Base-by-base conservation (phyloP, 2,888 invertebrate genomes). In the Hofmannophila pseudospretella region DNA sequence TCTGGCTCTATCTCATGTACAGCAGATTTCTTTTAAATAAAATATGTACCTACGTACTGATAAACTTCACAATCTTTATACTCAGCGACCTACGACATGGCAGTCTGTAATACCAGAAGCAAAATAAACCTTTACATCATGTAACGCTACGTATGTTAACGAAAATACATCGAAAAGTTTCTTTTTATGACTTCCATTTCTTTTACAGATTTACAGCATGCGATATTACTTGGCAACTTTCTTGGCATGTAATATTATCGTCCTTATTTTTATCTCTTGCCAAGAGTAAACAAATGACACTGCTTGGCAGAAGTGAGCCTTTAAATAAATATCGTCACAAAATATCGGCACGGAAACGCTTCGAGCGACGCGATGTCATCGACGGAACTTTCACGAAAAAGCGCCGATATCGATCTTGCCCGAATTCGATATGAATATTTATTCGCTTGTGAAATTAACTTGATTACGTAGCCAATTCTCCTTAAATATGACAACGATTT, bases 361-460 rank as follows among this genome's bases (percentile, higher is more conserved):
- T 31, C 31, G 42, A 36, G 11, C 13, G 33, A 38, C 47, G 11
- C 13, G 33, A 38, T 45, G 39, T 39, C 44, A 50, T 47, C 50
- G 19, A 38, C 32, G 8, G 31, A 46, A 46, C 43, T 44, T 41
- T 44, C 42, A 19, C 29, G 13, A 34, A 27, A 34, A 13, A 8
- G 23, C n/a, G 8, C n/a, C 10, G 34, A 38, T 48, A 52, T 49
- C 52, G 42, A 45, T 38, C 37, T 33, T 34, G 31, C 29, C 40
- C 39, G 35, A 38, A 41, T 43, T 43, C 43, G 48, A 50, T 48
- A 52, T 50, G 49, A 52, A 48, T 50, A 52, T 52, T 52, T 50
- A 52, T 48, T 48, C 45, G 49, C 37, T 49, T 46, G 48, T 39
- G 40, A 47, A 44, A 47, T 47, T 44, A 52, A 51, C 50, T 51